phyloP scores from a whole-genome alignment of 2,888 invertebrate genomes.

The Steinernema carpocapsae region DNA sequence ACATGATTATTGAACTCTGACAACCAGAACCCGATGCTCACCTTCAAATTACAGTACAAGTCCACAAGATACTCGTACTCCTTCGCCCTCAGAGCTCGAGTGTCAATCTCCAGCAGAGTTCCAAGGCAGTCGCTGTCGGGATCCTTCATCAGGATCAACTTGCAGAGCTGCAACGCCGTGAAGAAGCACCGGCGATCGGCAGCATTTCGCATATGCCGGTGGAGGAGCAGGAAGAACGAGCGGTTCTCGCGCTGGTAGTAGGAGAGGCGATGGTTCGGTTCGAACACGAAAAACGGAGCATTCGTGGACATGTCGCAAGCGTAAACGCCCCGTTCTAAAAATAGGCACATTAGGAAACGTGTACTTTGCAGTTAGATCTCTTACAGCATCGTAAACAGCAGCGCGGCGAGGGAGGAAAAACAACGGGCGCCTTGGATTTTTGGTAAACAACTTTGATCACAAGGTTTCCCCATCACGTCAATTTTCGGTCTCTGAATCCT shows the following conservation, averaged over 20 bases:
- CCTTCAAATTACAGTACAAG: constrained; percentile 72
- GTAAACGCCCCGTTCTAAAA: constrained; percentile 78
- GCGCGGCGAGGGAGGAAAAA: not conserved
- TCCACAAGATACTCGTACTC: constrained; percentile 79
- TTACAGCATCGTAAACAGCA: constrained; percentile 9
- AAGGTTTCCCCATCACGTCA: constrained; percentile 30
- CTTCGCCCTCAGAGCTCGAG: constrained; percentile 79
- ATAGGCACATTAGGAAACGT: constrained; percentile 14
- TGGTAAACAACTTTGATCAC: constrained; percentile 35
- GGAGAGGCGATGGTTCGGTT: constrained; percentile 74
- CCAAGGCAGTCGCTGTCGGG: constrained; percentile 81
- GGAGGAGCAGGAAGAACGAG: constrained; percentile 80
- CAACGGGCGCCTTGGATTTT: too few species aligned
- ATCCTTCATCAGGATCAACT: constrained; percentile 80
- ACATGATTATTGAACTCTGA: not conserved
- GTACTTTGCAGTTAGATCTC: not conserved
- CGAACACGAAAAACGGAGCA: constrained; percentile 64
- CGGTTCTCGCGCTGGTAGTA: constrained; percentile 83
- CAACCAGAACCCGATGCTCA: constrained; percentile 46
- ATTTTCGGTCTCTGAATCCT: constrained; percentile 24
- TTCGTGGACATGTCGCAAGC: constrained; percentile 75
- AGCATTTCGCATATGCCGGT: constrained; percentile 80
- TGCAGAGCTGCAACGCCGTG: constrained; percentile 86
- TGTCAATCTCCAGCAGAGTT: constrained; percentile 81
- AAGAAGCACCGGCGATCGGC: constrained; percentile 76